These are phyloP conservation scores for Alethe diademata DNA, from an alignment of 2,113 vertebrate genomes.

Conservation along the genomic window DNA sequence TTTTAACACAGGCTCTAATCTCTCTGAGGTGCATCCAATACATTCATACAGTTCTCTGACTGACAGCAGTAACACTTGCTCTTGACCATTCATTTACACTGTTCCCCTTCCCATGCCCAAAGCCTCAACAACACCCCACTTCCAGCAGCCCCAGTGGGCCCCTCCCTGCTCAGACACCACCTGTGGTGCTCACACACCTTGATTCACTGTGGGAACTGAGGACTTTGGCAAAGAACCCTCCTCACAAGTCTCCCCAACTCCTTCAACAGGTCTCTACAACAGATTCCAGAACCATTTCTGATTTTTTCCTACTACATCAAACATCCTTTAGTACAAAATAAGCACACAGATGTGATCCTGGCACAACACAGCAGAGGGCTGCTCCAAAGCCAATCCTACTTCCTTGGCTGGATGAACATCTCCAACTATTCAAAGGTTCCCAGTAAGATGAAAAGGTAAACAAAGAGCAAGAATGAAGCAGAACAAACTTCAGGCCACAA, in stretches of 20 bases:
- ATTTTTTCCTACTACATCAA: neutral
- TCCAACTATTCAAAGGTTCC: neutral
- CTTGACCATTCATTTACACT: neutral
- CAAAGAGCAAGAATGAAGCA: neutral
- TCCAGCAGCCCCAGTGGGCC: neutral
- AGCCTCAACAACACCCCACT: neutral
- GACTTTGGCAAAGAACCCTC: neutral
- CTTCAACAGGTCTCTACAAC: neutral
- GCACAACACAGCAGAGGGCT: neutral
- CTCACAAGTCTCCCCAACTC: neutral
- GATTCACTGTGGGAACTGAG: rapidly evolving
- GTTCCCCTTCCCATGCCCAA: neutral
- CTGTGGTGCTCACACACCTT: neutral
- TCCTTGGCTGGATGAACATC: neutral
- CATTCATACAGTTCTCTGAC: neutral
- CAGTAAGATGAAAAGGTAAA: neutral
- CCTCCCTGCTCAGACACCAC: neutral
- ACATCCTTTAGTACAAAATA: neutral
- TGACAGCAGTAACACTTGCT: rapidly evolving
- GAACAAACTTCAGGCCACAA: neutral
- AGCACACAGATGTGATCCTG: neutral
- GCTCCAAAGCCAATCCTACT: neutral
- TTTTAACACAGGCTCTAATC: neutral
- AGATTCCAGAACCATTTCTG: neutral
- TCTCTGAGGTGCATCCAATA: neutral